Evolutionary conservation across 53 echinoderm and acorn worm genomes (phyloP).

Genomic region (Holothuria scabra): DNA sequence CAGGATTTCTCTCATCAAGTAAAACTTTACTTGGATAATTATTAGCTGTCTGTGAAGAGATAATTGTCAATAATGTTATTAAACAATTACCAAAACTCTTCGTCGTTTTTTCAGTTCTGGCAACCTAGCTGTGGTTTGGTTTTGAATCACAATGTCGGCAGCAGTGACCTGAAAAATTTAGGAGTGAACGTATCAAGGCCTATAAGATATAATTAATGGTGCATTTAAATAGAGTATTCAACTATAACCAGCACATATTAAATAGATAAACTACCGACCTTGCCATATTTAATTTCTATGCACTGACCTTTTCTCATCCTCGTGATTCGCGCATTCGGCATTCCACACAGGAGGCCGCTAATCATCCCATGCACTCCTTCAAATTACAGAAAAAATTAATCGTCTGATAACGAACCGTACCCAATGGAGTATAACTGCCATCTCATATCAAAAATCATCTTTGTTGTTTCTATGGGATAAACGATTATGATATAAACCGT

Average conservation of each 20-base stretch:
- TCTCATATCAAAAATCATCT: no score
- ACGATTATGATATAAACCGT: no score
- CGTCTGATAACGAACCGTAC: conserved; percentile 16
- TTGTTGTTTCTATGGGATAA: no score
- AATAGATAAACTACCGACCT: neutral
- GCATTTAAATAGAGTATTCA: conserved; percentile 2
- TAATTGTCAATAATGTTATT: no score
- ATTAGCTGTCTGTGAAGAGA: no score
- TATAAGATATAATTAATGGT: neutral
- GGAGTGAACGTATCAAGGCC: neutral
- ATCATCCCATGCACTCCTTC: conserved; percentile 11
- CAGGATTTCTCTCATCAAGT: no score
- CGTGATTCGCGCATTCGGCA: conserved; percentile 21
- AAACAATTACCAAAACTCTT: no score
- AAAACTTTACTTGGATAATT: no score
- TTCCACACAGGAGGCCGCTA: conserved; percentile 25
- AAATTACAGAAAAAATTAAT: conserved; percentile 36
- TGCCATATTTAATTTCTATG: neutral
- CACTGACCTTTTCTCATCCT: conserved; percentile 20
- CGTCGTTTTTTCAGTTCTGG: no score
- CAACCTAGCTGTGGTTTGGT: no score
- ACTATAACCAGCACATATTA: conserved; percentile 25
- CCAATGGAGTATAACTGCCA: neutral
- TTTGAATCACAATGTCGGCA: no score
- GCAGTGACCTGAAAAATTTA: neutral